Percentiles rank a stretch among this genome's conserved stretches.
These are phyloP conservation scores for Chaitophorus viminalis DNA, from an alignment of 2,888 invertebrate genomes.

Conservation along the genomic window DNA sequence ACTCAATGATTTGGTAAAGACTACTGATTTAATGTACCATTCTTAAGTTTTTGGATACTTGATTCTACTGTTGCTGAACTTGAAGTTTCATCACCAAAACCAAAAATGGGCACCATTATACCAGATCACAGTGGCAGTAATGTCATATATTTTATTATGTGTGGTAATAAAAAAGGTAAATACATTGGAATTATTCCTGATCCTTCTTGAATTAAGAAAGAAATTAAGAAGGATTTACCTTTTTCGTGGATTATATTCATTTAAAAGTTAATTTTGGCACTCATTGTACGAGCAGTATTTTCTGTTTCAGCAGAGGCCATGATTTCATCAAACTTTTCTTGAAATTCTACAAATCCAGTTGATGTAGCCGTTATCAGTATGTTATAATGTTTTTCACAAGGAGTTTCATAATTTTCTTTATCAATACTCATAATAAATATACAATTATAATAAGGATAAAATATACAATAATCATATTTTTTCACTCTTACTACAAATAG, in stretches of 20 bases:
- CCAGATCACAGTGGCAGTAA: constrained; percentile 28
- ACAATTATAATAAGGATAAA: too few relatives aligned
- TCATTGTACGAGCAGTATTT: neutral
- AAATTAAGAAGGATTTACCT: too few relatives aligned
- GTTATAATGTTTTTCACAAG: constrained; percentile 2
- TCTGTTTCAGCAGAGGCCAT: neutral
- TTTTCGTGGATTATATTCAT: neutral
- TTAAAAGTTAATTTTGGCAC: neutral
- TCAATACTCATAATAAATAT: too few relatives aligned
- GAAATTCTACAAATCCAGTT: neutral
- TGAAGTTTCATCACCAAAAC: constrained; percentile 15
- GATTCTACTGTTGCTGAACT: constrained; percentile 13
- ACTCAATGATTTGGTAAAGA: neutral
- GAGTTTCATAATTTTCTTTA: neutral
- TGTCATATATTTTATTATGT: neutral
- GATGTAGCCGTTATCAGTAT: neutral
- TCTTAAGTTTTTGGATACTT: constrained; percentile 25
- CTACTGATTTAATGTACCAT: neutral
- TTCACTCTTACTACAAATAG: too few relatives aligned
- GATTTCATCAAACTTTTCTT: neutral
- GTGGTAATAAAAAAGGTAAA: constrained; percentile 15
- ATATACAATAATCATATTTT: too few relatives aligned
- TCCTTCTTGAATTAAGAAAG: neutral
- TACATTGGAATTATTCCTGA: constrained; percentile 10
- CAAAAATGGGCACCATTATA: too few relatives aligned